Evolutionary conservation across 1,140 invertebrate genomes (phyloP), one percentile per base, ranked within the genome.

Genomic region (Formica exsecta): DNA sequence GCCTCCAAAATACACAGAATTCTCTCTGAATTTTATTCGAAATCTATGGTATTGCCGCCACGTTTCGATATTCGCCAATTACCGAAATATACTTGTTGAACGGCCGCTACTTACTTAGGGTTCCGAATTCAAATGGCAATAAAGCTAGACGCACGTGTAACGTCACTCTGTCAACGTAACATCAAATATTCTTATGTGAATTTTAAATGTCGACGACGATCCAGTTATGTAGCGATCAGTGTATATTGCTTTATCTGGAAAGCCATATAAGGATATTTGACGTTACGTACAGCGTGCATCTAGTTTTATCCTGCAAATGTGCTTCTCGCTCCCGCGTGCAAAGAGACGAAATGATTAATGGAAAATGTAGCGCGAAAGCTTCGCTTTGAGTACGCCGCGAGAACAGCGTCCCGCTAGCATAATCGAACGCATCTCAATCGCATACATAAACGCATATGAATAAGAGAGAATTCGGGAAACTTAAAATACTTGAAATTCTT

Each of bases 301-400:
- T 11, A 51, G 48, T 3, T 51, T 51, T 73, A 83, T 83, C 51
- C 19, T 38, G 68, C 68, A 25, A 61, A 8, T 61, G 68, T 68
- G 54, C 41, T 81, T 59, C 76, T 19, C 51, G n/a, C 16, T 38
- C 19, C 16, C 64, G 8, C 7, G 16, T n/a, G 29, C 68, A 13
- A 38, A 44, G 38, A 61, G 38, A 71, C 19, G 66, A 73, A 57
- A 62, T 83, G 79, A 83, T 83, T 83, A 73, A 83, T 83, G 68
- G 41, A 61, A 73, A 54, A 81, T 73, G 71, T 61, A 81, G 68
- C 38, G 54, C 79, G 38, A 9, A 32, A 73, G 38, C 79, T 48
- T 8, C 25, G 79, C 51, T 61, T 54, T 48, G 44, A 2, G 57
- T 80, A 16, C 59, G 11, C 36, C 38, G 22, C 32, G 16, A 41